Evolutionary conservation across 2,888 invertebrate genomes (phyloP).

Genomic region (Scaptomyza tumidula): DNA sequence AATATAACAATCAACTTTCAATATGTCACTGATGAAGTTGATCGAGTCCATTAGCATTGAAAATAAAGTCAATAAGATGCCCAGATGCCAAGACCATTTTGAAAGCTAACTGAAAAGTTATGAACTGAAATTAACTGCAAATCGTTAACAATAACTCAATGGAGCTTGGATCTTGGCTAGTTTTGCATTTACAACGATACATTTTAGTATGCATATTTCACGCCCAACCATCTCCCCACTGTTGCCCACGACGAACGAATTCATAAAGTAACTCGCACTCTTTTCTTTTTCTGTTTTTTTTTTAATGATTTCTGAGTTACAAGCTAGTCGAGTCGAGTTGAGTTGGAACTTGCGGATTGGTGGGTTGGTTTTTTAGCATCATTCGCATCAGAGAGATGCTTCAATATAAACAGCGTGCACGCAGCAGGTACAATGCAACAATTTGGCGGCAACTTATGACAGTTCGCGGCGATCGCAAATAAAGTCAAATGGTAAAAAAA

Average conservation of each 20-base stretch:
- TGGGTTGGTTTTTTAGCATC: background rate
- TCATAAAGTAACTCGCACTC: slow-evolving; percentile 80
- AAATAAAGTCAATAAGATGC: slow-evolving; percentile 71
- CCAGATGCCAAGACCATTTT: slow-evolving; percentile 32
- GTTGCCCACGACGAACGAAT: slow-evolving; percentile 75
- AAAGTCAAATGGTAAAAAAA: slow-evolving; percentile 53
- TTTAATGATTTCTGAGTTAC: slow-evolving; percentile 83
- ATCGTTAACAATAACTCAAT: slow-evolving; percentile 83
- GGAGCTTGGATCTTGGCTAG: slow-evolving; percentile 35
- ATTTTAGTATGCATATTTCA: slow-evolving; percentile 80
- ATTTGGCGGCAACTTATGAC: slow-evolving; percentile 83
- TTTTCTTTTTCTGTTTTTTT: slow-evolving; percentile 43
- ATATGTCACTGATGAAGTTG: slow-evolving; percentile 49
- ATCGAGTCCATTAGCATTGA: slow-evolving; percentile 73
- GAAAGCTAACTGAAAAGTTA: slow-evolving; percentile 73
- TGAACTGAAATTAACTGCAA: slow-evolving; percentile 80
- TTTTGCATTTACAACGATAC: slow-evolving; percentile 73
- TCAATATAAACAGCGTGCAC: slow-evolving; percentile 38
- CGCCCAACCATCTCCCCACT: slow-evolving; percentile 54
- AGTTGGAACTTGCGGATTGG: slow-evolving; percentile 19
- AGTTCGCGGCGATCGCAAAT: slow-evolving; percentile 66
- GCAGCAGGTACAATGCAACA: slow-evolving; percentile 83
- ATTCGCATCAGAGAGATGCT: background rate
- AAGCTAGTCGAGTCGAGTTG: slow-evolving; percentile 54
- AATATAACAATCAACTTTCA: slow-evolving; percentile 32